These are phyloP conservation scores for Tachina lurida DNA, from an alignment of 2,888 invertebrate genomes.

Conservation along the genomic window DNA sequence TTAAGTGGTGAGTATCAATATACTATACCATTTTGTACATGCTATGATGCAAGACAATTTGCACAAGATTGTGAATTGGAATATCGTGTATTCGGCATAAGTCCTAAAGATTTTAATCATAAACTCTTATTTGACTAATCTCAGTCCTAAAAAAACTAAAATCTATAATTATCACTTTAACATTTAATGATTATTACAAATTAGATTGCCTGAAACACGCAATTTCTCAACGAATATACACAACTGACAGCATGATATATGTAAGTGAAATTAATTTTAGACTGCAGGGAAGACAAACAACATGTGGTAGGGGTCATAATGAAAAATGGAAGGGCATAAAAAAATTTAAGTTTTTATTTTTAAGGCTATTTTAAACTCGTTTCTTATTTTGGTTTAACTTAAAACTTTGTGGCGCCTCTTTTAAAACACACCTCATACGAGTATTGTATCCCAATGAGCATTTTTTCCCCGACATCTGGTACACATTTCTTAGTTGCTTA, in stretches of 20 bases:
- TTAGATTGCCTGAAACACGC: slow-evolving; percentile 19
- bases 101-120: too few species aligned
- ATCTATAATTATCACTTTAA: slow-evolving; percentile 55
- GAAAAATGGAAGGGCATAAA: neutral
- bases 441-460: neutral
- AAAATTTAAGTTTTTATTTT: slow-evolving; percentile 31
- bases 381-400: slow-evolving; percentile 20
- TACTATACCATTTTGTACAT: too few species aligned
- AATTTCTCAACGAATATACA: neutral
- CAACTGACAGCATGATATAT: slow-evolving; percentile 13
- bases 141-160: slow-evolving; percentile 7
- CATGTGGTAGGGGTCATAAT: slow-evolving; percentile 34
- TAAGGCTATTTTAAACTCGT: neutral
- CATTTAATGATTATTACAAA: slow-evolving; percentile 50
- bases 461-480: neutral
- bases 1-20: too few species aligned
- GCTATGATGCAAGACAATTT: too few species aligned
- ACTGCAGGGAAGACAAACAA: neutral
- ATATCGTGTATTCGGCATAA: too few species aligned
- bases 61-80: too few species aligned
- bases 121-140: neutral
- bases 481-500: neutral
- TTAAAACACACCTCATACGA: slow-evolving; percentile 47
- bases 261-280: slow-evolving; percentile 26
- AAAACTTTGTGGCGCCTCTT: slow-evolving; percentile 26